Evolutionary conservation across 2,888 invertebrate genomes (phyloP).

Genomic region (Odontomyia ornata): DNA sequence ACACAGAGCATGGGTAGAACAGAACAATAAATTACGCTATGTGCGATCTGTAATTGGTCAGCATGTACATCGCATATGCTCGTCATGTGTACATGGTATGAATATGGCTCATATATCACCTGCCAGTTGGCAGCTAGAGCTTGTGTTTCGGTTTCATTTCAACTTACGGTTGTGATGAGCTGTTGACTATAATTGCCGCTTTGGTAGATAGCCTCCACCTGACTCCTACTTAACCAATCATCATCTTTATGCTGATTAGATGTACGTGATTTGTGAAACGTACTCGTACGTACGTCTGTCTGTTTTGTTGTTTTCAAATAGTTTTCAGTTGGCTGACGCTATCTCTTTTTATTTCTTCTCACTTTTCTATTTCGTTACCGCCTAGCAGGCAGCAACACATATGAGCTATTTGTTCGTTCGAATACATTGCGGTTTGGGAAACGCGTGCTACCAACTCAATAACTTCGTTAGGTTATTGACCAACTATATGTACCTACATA

Average conservation of each 20-base stretch:
- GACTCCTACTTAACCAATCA: slow-evolving; percentile 44
- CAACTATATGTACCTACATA: too few species aligned
- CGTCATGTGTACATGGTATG: slow-evolving; percentile 6
- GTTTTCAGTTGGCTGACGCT: neutral
- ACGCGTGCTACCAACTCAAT: too few species aligned
- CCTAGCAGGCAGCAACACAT: neutral
- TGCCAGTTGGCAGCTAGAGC: neutral
- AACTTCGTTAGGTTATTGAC: too few species aligned
- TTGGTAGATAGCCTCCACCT: slow-evolving; percentile 40
- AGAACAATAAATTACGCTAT: neutral
- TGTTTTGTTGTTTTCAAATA: slow-evolving; percentile 1
- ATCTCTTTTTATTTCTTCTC: neutral
- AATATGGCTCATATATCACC: slow-evolving; percentile 37
- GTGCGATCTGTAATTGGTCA: slow-evolving; percentile 38
- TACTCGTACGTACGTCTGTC: neutral
- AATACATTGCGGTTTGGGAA: too few species aligned
- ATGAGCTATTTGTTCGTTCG: too few species aligned
- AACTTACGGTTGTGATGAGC: slow-evolving; percentile 15
- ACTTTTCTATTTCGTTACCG: slow-evolving; percentile 4
- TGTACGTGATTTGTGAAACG: slow-evolving; percentile 42
- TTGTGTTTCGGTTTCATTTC: neutral
- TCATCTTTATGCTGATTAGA: slow-evolving; percentile 45
- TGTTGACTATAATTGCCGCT: slow-evolving; percentile 41
- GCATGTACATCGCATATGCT: neutral
- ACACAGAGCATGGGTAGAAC: neutral